Percentiles rank a stretch among this genome's conserved stretches.
Conservation (phyloP, 2,797 vertebrate species). For the Clarias pachynema region DNA sequence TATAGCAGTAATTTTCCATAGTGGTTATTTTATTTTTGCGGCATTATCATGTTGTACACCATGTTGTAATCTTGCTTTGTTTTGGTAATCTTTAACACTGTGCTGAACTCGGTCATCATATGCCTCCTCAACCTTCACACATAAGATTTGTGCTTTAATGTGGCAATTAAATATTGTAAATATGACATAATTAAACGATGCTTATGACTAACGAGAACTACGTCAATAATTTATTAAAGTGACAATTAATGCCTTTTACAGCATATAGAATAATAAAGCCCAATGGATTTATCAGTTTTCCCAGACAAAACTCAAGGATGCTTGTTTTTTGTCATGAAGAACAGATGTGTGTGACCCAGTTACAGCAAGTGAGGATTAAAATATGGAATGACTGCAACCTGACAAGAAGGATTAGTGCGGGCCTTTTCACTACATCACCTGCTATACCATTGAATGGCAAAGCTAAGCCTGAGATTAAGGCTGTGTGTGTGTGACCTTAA, state of each 20-base stretch:
- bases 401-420: background rate
- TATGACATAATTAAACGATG: background rate
- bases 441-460: conserved; percentile 9
- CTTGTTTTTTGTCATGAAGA: background rate
- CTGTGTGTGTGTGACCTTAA: background rate
- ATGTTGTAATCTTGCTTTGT: background rate
- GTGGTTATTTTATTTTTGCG: background rate
- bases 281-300: background rate
- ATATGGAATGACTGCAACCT: background rate
- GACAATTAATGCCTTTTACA: background rate
- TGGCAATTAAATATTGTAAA: background rate
- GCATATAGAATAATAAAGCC: background rate
- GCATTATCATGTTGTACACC: background rate
- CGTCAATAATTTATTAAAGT: background rate
- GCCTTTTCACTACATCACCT: conserved; percentile 24
- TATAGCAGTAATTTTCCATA: background rate
- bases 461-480: conserved; percentile 21
- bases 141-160: background rate
- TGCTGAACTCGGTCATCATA: background rate
- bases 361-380: conserved; percentile 1
- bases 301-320: background rate
- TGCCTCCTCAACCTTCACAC: background rate
- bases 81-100: background rate
- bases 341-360: conserved; percentile 22
- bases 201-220: background rate